These are phyloP conservation scores for Lochmaea capreae DNA, from an alignment of 2,888 invertebrate genomes.

Conservation along the genomic window DNA sequence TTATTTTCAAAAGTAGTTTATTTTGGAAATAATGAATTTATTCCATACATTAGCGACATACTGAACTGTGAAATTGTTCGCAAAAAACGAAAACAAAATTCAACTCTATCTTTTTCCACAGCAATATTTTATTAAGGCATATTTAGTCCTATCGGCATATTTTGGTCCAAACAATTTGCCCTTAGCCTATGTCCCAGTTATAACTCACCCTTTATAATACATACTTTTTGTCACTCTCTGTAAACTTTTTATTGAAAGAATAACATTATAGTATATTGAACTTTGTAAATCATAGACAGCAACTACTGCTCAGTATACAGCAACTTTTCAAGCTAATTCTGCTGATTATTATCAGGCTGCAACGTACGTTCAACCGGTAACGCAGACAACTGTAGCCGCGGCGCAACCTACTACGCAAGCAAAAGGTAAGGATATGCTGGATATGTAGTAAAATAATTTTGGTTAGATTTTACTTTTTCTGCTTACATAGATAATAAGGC, in stretches of 20 bases:
- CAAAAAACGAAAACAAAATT: too few species aligned
- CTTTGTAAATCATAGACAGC: constrained; percentile 56
- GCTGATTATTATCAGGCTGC: constrained; percentile 65
- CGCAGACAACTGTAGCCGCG: constrained; percentile 70
- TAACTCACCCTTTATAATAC: too few species aligned
- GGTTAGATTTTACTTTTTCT: background rate
- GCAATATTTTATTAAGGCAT: too few species aligned
- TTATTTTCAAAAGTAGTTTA: too few species aligned
- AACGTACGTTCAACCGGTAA: constrained; percentile 67
- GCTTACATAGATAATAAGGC: background rate
- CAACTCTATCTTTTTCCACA: too few species aligned
- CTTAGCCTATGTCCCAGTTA: too few species aligned
- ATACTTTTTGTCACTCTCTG: too few species aligned
- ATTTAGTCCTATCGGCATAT: too few species aligned
- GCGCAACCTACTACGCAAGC: constrained; percentile 69
- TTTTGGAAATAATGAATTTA: too few species aligned
- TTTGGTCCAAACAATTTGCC: too few species aligned
- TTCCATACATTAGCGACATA: too few species aligned
- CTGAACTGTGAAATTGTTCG: too few species aligned
- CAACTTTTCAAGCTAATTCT: constrained; percentile 65
- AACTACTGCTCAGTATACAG: constrained; percentile 25
- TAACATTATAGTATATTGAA: background rate
- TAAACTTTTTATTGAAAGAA: background rate
- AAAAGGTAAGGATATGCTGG: constrained; percentile 69
- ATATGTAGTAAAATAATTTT: background rate